Evolutionary conservation across 2,113 vertebrate genomes (phyloP).

Genomic region (Anoura caudifer): DNA sequence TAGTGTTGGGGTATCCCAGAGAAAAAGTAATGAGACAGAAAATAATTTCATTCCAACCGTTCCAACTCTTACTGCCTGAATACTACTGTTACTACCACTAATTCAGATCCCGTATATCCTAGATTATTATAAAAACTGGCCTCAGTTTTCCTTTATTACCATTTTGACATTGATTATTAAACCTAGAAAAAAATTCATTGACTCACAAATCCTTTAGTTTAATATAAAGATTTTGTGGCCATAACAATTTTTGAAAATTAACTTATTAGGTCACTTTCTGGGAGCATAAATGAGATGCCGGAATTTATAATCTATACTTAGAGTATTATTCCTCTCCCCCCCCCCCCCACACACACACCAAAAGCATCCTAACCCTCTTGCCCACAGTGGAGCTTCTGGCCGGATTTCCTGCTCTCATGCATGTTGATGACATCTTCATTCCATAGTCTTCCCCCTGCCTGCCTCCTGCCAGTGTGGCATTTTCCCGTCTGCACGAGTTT

Average conservation of each 20-base stretch:
- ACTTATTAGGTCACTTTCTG: background rate
- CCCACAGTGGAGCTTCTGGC: background rate
- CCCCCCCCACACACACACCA: background rate
- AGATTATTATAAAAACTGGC: background rate
- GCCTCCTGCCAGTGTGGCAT: background rate
- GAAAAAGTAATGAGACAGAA: background rate
- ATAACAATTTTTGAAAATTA: background rate
- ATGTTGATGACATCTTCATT: background rate
- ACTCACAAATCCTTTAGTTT: background rate
- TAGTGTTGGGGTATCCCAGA: background rate
- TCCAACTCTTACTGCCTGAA: background rate
- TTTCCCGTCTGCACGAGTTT: background rate
- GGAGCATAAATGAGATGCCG: background rate
- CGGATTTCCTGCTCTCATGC: background rate
- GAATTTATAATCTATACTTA: background rate
- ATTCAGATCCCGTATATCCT: background rate
- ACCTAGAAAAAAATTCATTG: background rate
- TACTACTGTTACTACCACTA: background rate
- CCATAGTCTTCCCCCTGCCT: background rate
- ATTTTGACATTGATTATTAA: conserved; percentile 10
- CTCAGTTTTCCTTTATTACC: background rate
- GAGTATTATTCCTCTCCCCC: background rate
- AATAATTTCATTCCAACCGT: background rate
- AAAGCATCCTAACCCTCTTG: background rate
- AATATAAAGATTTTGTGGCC: background rate